A percentile compares a stretch with the other conserved stretches of the same genome.
These are phyloP conservation scores for Tricholauxania praeusta DNA, from an alignment of 2,888 invertebrate species.

Conservation along the genomic window DNA sequence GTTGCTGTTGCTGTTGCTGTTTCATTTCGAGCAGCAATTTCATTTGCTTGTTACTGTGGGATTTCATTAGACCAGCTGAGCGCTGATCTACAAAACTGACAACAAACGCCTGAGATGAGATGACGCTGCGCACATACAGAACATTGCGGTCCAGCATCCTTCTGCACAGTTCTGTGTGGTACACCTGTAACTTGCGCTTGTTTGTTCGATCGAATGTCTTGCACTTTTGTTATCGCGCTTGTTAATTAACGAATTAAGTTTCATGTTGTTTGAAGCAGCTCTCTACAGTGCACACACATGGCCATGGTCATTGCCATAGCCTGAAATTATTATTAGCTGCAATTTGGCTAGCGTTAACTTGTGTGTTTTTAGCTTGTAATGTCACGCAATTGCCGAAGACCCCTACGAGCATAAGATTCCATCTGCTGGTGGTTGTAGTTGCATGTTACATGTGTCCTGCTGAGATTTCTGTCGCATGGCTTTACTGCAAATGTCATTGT, in stretches of 20 bases:
- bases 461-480: slow-evolving; percentile 48
- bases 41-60: slow-evolving; percentile 2
- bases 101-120: background rate
- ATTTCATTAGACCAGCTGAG: too few relatives aligned
- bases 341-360: slow-evolving; percentile 45
- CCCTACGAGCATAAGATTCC: background rate
- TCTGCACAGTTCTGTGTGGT: slow-evolving; percentile 9
- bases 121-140: too few relatives aligned
- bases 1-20: slow-evolving; percentile 18
- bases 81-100: background rate
- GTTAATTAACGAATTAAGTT: slow-evolving; percentile 54
- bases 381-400: slow-evolving; percentile 46
- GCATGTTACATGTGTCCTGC: slow-evolving; percentile 46
- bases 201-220: background rate
- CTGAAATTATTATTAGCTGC: slow-evolving; percentile 46
- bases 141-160: too few relatives aligned
- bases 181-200: slow-evolving; percentile 14
- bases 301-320: slow-evolving; percentile 2
- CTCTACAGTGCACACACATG: background rate
- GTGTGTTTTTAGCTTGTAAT: slow-evolving; percentile 45
- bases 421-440: slow-evolving; percentile 26
- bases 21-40: slow-evolving; percentile 24
- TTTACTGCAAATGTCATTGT: slow-evolving; percentile 14
- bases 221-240: slow-evolving; percentile 51
- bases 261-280: slow-evolving; percentile 15